Base-by-base conservation (phyloP, 2,888 invertebrate genomes). In the Caenorhabditis sulstoni region DNA sequence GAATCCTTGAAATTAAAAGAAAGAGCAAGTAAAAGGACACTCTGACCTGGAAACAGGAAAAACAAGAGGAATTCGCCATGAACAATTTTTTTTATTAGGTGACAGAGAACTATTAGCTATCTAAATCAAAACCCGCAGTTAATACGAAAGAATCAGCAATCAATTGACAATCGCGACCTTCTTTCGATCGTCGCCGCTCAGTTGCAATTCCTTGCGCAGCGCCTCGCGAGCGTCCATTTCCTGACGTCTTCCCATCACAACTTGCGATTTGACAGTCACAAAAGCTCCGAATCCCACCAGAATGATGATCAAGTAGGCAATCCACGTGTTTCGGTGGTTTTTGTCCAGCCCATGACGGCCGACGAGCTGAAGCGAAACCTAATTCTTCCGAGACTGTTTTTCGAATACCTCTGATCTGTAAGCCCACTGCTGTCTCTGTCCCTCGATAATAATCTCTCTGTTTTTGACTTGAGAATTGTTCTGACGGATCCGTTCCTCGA, bases 261-360 rank as follows among this genome's bases (percentile, higher is more conserved):
- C 87, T 52, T 81, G 78, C n/a, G 78, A 81, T 64, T 87, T 87
- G 9, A 87, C 86, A 39, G 70, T 70, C 18, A 87, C 85, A 62
- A 87, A 87, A 3, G 85, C 78, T 22, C 81, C 80, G 62, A 88
- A 87, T 41, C 88, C 88, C 37, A 87, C 47, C 9, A 87, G 35
- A 53, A 87, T 85, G 53, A 87, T 86, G 29, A 83, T 23, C 1
- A 68, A 74, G 65, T 87, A 88, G 0, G 85, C 81, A 14, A 85
- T 68, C 88, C 88, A 88, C 12, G 85, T 87, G 64, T 82, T 77
- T 20, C 81, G 71, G 58, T 88, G 88, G 22, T 84, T 71, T 64
- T 83, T 84, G 71, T 88, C 86, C 18, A 88, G 80, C 14, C 77
- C 85, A 14, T 75, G 80, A 12, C 77, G 66, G 12, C 80, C 81